Conservation (phyloP, 1,140 invertebrate genomes). For the Trinorchestia longiramus region DNA sequence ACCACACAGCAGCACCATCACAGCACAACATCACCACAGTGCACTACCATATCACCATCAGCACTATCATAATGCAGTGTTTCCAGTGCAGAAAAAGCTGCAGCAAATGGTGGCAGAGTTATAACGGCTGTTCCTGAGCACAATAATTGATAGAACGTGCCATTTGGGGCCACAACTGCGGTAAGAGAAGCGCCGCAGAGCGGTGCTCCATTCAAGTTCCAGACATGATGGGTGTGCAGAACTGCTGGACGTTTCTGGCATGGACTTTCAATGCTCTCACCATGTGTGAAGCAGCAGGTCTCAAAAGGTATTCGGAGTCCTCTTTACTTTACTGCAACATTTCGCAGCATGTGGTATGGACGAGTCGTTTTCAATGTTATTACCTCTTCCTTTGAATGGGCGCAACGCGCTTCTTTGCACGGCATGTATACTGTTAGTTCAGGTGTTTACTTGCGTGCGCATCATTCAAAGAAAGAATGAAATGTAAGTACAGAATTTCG, state of each 20-base stretch:
- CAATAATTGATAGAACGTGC: conserved; percentile 1
- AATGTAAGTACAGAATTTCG: background rate
- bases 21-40: background rate
- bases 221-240: background rate
- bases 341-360: background rate
- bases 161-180: background rate
- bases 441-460: background rate
- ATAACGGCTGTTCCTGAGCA: background rate
- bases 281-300: background rate
- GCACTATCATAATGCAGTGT: background rate
- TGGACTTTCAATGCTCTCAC: background rate
- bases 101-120: background rate
- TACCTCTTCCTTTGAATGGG: background rate
- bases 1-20: too few species aligned
- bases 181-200: background rate
- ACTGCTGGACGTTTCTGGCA: background rate
- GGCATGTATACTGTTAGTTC: background rate
- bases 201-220: background rate
- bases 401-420: background rate
- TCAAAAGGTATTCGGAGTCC: background rate
- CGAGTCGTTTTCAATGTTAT: background rate
- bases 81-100: background rate
- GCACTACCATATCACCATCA: background rate
- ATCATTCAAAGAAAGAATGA: background rate
- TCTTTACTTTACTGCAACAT: background rate